These are phyloP conservation scores for Drosophila dives DNA, from an alignment of 2,888 invertebrate species.

Conservation along the genomic window DNA sequence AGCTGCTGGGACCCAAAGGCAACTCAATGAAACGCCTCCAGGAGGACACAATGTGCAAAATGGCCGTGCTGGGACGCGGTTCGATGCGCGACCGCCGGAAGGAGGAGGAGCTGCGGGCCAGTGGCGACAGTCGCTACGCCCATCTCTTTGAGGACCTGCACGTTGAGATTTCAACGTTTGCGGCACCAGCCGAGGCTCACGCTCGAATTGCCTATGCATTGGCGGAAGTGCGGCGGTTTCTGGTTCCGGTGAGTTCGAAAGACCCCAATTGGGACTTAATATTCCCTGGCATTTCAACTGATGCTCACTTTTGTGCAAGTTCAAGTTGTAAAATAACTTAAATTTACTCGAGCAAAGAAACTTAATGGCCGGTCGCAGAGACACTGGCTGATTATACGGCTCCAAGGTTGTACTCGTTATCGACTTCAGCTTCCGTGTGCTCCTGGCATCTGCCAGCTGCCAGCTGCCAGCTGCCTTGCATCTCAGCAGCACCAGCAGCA, in stretches of 20 bases:
- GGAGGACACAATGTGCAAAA: slow-evolving; percentile 97
- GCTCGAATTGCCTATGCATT: slow-evolving; percentile 93
- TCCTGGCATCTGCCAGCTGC: slow-evolving; percentile 24
- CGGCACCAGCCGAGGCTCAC: slow-evolving; percentile 95
- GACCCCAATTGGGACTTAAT: slow-evolving; percentile 1
- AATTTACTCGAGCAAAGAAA: slow-evolving; percentile 45
- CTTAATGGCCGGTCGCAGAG: slow-evolving; percentile 36
- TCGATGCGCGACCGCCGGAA: slow-evolving; percentile 97
- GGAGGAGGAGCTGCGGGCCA: slow-evolving; percentile 96
- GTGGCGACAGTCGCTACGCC: slow-evolving; percentile 96
- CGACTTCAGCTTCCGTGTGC: slow-evolving; percentile 72
- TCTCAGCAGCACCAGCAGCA: slow-evolving; percentile 1
- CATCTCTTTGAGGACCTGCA: slow-evolving; percentile 96
- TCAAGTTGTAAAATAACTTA: slow-evolving; percentile 50
- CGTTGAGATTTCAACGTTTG: slow-evolving; percentile 95
- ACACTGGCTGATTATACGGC: slow-evolving; percentile 12
- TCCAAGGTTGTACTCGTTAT: slow-evolving; percentile 74
- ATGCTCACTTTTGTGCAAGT: slow-evolving; percentile 7
- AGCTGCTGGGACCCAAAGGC: slow-evolving; percentile 96
- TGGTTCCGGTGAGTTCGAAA: slow-evolving; percentile 88
- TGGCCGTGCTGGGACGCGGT: slow-evolving; percentile 96
- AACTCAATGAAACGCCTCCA: slow-evolving; percentile 96
- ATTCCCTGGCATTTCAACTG: slow-evolving; percentile 22
- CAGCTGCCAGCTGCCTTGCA: slow-evolving; percentile 1
- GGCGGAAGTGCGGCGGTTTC: slow-evolving; percentile 91